Evolutionary conservation across 2,113 vertebrate genomes (phyloP).

Genomic region (Vidua chalybeata): DNA sequence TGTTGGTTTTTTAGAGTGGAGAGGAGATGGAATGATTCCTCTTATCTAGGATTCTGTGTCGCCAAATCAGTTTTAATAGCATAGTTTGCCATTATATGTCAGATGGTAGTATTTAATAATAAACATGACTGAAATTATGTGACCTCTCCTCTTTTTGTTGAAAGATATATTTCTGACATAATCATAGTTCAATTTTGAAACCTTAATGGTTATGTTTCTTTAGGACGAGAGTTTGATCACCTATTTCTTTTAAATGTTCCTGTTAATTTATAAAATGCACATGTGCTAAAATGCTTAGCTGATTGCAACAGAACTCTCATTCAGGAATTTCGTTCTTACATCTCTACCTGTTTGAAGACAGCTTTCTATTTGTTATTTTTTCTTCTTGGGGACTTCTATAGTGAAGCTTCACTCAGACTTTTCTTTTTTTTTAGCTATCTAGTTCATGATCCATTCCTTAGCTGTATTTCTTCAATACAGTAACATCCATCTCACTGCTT

Average conservation of each 20-base stretch:
- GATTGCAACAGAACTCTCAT: not conserved
- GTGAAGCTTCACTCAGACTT: not conserved
- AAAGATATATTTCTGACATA: not conserved
- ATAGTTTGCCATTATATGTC: not conserved
- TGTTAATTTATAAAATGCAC: not conserved
- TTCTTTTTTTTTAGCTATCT: not conserved
- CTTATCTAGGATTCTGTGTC: not conserved
- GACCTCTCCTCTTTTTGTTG: not conserved
- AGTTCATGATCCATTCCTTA: not conserved
- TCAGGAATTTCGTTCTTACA: not conserved
- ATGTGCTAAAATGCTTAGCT: not conserved
- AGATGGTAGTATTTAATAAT: not conserved
- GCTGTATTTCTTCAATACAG: not conserved
- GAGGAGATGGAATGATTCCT: not conserved
- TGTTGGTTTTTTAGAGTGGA: not conserved
- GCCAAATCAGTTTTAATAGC: not conserved
- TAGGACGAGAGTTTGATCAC: not conserved
- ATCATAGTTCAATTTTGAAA: not conserved
- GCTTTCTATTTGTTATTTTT: not conserved
- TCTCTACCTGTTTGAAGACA: not conserved
- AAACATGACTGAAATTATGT: not conserved
- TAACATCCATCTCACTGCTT: not conserved
- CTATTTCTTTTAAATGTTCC: not conserved
- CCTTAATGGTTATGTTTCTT: not conserved
- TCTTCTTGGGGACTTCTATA: not conserved